Base-by-base conservation (phyloP, 2,888 invertebrate species). In the Morinoia aosen region DNA sequence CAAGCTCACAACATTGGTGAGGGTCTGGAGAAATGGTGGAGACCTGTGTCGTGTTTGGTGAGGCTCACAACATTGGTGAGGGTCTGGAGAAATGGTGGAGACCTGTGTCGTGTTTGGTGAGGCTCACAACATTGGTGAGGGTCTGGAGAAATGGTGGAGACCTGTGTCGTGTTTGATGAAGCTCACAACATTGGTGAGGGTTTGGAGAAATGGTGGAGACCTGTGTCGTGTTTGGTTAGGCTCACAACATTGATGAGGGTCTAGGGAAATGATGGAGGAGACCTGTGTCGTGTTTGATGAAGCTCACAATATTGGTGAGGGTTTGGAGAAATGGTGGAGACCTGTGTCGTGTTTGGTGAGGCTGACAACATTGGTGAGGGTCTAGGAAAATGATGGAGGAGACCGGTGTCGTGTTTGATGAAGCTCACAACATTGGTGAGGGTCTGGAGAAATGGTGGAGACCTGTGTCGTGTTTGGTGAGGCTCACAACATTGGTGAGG, bases 41-140 rank as follows among this genome's bases (percentile, higher is more conserved):
- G 16, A 12, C 57, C 56, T 12, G 14, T 94, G 39, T 56, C 33
- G 16, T 57, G 57, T 40, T 1, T 40, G 39, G 14, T 94, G 94
- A 39, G 4, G n/a, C 25, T n/a, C 25, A 39, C 33, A 33, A 93
- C 7, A 3, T 4, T 48, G 33, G 93, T 93, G 33, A 39, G n/a
- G n/a, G n/a, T 99, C 99, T 0, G 99, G 99, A 97, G 99, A 99
- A 97, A 97, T 99, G 96, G 98, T 98, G 88, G 98, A n/a, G n/a
- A 98, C 99, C 0, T 99, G 99, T 61, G 99, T 99, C 4, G 98
- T 99, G 95, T 99, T 99, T 97, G 99, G 99, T 97, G 99, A 99
- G 97, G 99, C 99, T 0, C 99, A 99, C 97, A 99, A 99, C 97
- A 99, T 99, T 97, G 98, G 98, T 98, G 33, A 39, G n/a, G n/a